phyloP scores from a whole-genome alignment of 1,140 invertebrate genomes.

The Drosophila burlai region DNA sequence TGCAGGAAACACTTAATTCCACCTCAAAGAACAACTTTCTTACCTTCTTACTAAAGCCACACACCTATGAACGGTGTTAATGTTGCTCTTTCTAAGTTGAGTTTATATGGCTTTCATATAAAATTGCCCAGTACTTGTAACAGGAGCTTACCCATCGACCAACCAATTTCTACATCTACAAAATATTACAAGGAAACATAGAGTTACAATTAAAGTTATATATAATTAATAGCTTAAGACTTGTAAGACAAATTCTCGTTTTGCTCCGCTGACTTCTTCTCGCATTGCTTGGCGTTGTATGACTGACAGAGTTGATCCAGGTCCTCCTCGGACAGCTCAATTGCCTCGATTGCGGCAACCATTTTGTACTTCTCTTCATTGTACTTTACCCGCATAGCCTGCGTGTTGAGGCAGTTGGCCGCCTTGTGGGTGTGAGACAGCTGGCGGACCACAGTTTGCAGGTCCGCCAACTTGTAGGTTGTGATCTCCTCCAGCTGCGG shows the following conservation, averaged over 20 bases:
- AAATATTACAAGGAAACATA: conserved; percentile 42
- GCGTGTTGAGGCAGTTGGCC: conserved; percentile 89
- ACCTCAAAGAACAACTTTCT: too few relatives aligned
- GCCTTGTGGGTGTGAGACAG: conserved; percentile 87
- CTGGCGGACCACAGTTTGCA: conserved; percentile 88
- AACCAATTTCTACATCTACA: too few relatives aligned
- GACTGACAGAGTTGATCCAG: conserved; percentile 60
- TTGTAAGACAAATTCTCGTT: conserved; percentile 74
- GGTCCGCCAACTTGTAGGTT: conserved; percentile 89
- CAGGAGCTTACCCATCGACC: too few relatives aligned
- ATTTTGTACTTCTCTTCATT: conserved; percentile 88
- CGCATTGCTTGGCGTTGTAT: conserved; percentile 46
- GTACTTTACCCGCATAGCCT: conserved; percentile 95
- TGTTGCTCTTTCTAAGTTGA: too few relatives aligned
- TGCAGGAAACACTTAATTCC: too few relatives aligned
- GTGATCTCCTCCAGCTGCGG: conserved; percentile 88
- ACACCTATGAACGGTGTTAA: too few relatives aligned
- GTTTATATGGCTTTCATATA: too few relatives aligned
- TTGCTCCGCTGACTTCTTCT: conserved; percentile 75
- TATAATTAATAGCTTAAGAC: conserved; percentile 54
- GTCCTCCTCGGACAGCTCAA: conserved; percentile 39
- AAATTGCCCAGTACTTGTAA: too few relatives aligned
- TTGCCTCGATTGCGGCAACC: conserved; percentile 62
- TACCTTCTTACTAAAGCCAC: too few relatives aligned
- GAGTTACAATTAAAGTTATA: conserved; percentile 51